Base-by-base conservation (phyloP, 2,113 vertebrate species). In the Pardalotus punctatus region DNA sequence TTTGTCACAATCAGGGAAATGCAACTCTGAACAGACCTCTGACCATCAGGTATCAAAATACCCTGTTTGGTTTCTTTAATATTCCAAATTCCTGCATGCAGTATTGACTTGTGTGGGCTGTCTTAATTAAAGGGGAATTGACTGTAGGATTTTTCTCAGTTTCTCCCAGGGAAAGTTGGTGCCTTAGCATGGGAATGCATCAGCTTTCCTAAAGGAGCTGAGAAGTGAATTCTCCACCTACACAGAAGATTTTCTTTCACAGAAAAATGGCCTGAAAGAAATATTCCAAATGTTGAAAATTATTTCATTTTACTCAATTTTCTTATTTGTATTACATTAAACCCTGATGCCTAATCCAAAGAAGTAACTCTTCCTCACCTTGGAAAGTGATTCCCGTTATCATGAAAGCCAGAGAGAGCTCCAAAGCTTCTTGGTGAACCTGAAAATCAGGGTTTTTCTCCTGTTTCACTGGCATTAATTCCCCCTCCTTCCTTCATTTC, bases 361-460 rank as follows among this genome's bases (percentile, higher is more conserved):
- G 54, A 66, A 66, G 21, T 61, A 77, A 71, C 21, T 56, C 1
- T 53, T 81, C n/a, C 21, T 77, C 54, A 80, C 21, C 35, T 69
- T 28, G 27, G 21, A 70, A 73, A 80, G 47, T 38, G 27, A 86
- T 82, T 85, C 71, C 35, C 12, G 6, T 62, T 85, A n/a, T 62
- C 35, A 4, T 54, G 33, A 88, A 80, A 80, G 50, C 48, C 57
- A 79, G 45, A 70, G 43, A 67, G 70, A 91, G 54, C 17, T 72
- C 77, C 51, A 89, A 57, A 85, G 57, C 35, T 69, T 70, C 83
- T 77, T 82, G 50, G 78, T 82, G 74, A 90, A 88, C 45, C 45
- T 85, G 73, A 74, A 96, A 89, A 87, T 93, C 53, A 40, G 40
- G 3, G 53, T 79, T 93, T 91, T 94, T 86, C 47, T 92, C 69